Conservation (phyloP, 2,888 invertebrate genomes). For the Synanthedon vespiformis region DNA sequence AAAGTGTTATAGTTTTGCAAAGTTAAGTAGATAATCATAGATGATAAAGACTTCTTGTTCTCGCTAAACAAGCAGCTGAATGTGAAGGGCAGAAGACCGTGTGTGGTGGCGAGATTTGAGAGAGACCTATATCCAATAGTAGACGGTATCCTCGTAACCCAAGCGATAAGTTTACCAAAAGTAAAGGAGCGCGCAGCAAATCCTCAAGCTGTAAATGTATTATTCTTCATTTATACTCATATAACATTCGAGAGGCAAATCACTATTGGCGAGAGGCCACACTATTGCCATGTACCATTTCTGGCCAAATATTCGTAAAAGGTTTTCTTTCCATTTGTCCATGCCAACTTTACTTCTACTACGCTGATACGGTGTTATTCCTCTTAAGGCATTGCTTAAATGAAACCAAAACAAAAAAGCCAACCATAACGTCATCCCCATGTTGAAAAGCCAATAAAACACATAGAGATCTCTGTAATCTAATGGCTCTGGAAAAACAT, state of each 20-base stretch:
- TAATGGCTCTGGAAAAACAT: conserved; percentile 18
- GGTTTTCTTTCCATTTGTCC: conserved; percentile 74
- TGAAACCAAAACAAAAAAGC: conserved; percentile 29
- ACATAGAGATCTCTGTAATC: conserved; percentile 27
- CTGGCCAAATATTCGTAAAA: conserved; percentile 77
- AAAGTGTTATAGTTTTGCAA: too few species aligned
- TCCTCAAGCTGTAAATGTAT: too few species aligned
- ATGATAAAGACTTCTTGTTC: too few species aligned
- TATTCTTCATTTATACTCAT: too few species aligned
- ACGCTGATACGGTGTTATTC: conserved; percentile 55
- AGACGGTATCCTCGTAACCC: too few species aligned
- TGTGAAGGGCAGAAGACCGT: too few species aligned
- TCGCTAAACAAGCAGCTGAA: too few species aligned
- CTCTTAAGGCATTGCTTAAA: conserved; percentile 58
- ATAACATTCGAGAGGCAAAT: conserved; percentile 49
- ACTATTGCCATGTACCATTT: conserved; percentile 78
- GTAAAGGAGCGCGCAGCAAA: too few species aligned
- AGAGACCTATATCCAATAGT: too few species aligned
- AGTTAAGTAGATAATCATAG: too few species aligned
- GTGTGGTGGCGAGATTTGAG: too few species aligned
- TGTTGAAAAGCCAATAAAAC: conserved; percentile 25
- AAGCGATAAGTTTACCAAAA: too few species aligned
- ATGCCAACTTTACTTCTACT: conserved; percentile 60
- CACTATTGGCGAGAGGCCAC: conserved; percentile 76
- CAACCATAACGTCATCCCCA: conserved; percentile 26